Conservation (phyloP, 2,888 invertebrate genomes). For the Chaetoderma sp. region DNA sequence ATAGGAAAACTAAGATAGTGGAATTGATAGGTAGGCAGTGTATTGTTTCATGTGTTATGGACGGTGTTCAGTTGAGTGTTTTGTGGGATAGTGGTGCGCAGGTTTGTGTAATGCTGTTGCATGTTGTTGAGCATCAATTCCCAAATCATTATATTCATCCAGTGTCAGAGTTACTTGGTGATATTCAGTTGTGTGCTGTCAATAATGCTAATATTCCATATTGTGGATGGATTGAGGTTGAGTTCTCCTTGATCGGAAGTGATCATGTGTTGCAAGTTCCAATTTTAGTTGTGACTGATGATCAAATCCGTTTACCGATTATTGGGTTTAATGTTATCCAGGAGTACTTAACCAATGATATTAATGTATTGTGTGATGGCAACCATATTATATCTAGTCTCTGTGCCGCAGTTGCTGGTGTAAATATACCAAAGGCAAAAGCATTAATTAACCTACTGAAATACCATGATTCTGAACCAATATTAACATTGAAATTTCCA, state of each 20-base stretch:
- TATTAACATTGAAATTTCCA: too few species aligned
- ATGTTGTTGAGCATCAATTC: not conserved
- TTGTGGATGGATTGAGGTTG: conserved; percentile 1
- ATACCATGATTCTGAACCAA: too few species aligned
- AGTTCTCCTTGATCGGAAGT: not conserved
- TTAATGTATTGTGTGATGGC: too few species aligned
- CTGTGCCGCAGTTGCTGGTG: too few species aligned
- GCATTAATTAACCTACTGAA: too few species aligned
- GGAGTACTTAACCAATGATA: not conserved
- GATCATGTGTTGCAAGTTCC: not conserved
- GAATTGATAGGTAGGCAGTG: not conserved
- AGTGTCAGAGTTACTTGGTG: not conserved
- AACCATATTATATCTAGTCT: too few species aligned
- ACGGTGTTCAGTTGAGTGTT: not conserved
- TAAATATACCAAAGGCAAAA: too few species aligned
- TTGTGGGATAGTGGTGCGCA: conserved; percentile 1
- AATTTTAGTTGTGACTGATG: not conserved
- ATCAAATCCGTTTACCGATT: not conserved
- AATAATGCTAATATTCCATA: not conserved
- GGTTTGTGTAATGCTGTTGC: not conserved
- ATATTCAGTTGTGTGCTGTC: not conserved
- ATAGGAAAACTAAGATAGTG: not conserved
- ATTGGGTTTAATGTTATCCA: conserved; percentile 8
- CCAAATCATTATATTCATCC: not conserved
- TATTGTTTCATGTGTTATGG: not conserved